Evolutionary conservation across 1,140 invertebrate genomes (phyloP).

Genomic region (Antheraea mylitta): DNA sequence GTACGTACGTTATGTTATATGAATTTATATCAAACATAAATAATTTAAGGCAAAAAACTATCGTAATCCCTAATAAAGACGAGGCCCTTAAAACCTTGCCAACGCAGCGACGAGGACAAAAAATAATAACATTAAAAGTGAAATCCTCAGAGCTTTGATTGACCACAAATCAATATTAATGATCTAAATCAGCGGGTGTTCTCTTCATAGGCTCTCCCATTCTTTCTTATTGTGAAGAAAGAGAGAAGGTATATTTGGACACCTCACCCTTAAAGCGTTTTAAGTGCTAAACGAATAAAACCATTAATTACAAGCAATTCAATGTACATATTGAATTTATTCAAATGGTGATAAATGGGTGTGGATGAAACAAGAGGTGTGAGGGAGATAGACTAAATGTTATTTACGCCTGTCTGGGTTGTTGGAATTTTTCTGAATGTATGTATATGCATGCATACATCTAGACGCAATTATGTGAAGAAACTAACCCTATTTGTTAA

Average conservation of each 20-base stretch:
- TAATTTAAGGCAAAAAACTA: slow-evolving; percentile 7
- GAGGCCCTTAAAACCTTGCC: slow-evolving; percentile 54
- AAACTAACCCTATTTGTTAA: too few relatives aligned
- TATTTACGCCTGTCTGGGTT: slow-evolving; percentile 26
- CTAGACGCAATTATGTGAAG: too few relatives aligned
- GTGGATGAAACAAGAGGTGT: slow-evolving; percentile 64
- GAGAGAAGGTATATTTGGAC: slow-evolving; percentile 64
- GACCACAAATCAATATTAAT: slow-evolving; percentile 79
- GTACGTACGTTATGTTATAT: neutral
- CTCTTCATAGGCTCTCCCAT: slow-evolving; percentile 41
- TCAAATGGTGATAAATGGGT: slow-evolving; percentile 76
- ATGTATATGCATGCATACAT: slow-evolving; percentile 20
- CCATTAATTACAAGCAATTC: slow-evolving; percentile 77
- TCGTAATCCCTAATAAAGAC: slow-evolving; percentile 16
- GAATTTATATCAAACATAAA: slow-evolving; percentile 2
- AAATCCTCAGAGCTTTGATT: slow-evolving; percentile 75
- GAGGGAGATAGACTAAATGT: slow-evolving; percentile 41
- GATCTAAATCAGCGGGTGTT: slow-evolving; percentile 72
- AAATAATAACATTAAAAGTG: slow-evolving; percentile 74
- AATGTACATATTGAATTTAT: slow-evolving; percentile 79
- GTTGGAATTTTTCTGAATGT: slow-evolving; percentile 46
- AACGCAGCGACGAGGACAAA: slow-evolving; percentile 41
- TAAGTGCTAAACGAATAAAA: slow-evolving; percentile 79
- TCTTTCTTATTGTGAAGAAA: slow-evolving; percentile 32
- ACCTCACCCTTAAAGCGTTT: slow-evolving; percentile 75